Conservation (phyloP, 2,888 invertebrate genomes). For the Baronia brevicornis region DNA sequence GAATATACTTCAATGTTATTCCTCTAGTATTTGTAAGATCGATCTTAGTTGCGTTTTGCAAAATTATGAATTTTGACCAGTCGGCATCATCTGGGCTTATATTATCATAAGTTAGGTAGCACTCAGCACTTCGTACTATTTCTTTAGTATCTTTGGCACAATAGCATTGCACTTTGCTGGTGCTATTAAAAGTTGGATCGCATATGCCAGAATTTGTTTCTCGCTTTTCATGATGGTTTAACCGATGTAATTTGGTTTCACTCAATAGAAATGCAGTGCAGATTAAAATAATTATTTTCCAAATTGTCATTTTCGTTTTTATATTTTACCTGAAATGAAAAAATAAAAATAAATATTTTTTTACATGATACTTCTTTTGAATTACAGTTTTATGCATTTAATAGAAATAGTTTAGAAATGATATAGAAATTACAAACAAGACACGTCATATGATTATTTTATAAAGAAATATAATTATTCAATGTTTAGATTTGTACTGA, state of each 20-base stretch:
- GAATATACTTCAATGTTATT: conserved; percentile 79
- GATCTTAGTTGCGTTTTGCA: conserved; percentile 78
- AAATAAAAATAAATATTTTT: conserved; percentile 15
- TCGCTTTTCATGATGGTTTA: conserved; percentile 35
- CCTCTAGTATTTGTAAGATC: conserved; percentile 79
- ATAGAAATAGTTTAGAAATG: too few species aligned
- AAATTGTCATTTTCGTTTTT: conserved; percentile 36
- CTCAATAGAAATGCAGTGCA: conserved; percentile 35
- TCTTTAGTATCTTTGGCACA: conserved; percentile 34
- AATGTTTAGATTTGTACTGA: too few species aligned
- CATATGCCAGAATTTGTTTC: conserved; percentile 40
- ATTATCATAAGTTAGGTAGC: conserved; percentile 78
- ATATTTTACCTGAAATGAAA: conserved; percentile 35
- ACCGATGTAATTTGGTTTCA: conserved; percentile 35
- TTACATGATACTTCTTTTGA: neutral
- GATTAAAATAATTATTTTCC: conserved; percentile 38
- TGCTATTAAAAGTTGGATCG: conserved; percentile 41
- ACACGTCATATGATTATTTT: too few species aligned
- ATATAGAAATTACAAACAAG: too few species aligned
- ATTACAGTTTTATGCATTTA: neutral
- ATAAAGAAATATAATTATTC: too few species aligned
- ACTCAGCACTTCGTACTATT: conserved; percentile 79
- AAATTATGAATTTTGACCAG: conserved; percentile 80
- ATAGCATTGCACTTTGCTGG: conserved; percentile 52
- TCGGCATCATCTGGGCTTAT: conserved; percentile 75